These are phyloP conservation scores for Euphydryas editha DNA, from an alignment of 2,888 invertebrate species.

Conservation along the genomic window DNA sequence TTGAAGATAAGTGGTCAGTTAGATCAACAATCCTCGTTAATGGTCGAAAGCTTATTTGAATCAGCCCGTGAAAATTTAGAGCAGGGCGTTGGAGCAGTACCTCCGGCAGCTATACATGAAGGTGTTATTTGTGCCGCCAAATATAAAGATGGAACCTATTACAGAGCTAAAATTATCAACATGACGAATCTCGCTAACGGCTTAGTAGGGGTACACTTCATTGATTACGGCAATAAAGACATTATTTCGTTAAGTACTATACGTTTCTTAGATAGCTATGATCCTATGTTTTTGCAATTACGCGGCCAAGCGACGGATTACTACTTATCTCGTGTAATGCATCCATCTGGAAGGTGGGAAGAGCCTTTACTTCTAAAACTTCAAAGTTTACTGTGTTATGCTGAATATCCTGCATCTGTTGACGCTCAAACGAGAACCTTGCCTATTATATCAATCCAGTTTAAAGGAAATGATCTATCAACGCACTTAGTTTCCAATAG, in stretches of 20 bases:
- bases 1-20: slow-evolving; percentile 89
- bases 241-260: slow-evolving; percentile 84
- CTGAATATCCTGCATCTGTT: slow-evolving; percentile 65
- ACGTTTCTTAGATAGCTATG: slow-evolving; percentile 81
- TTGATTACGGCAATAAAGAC: slow-evolving; percentile 87
- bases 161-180: slow-evolving; percentile 85
- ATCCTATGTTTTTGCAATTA: slow-evolving; percentile 74
- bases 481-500: slow-evolving; percentile 71
- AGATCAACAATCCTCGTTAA: slow-evolving; percentile 81
- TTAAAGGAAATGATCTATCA: slow-evolving; percentile 77
- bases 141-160: slow-evolving; percentile 86
- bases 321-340: slow-evolving; percentile 82
- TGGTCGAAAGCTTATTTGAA: slow-evolving; percentile 81
- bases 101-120: slow-evolving; percentile 75
- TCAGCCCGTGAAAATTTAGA: slow-evolving; percentile 69
- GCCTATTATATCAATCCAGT: slow-evolving; percentile 74
- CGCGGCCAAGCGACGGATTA: slow-evolving; percentile 85
- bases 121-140: slow-evolving; percentile 86
- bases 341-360: slow-evolving; percentile 81
- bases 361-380: slow-evolving; percentile 68
- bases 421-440: slow-evolving; percentile 67
- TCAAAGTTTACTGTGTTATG: slow-evolving; percentile 71
- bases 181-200: slow-evolving; percentile 74
- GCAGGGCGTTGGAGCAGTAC: slow-evolving; percentile 73
- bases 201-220: slow-evolving; percentile 85